Base-by-base conservation (phyloP, 2,888 invertebrate genomes). In the Stomorhina lunata region DNA sequence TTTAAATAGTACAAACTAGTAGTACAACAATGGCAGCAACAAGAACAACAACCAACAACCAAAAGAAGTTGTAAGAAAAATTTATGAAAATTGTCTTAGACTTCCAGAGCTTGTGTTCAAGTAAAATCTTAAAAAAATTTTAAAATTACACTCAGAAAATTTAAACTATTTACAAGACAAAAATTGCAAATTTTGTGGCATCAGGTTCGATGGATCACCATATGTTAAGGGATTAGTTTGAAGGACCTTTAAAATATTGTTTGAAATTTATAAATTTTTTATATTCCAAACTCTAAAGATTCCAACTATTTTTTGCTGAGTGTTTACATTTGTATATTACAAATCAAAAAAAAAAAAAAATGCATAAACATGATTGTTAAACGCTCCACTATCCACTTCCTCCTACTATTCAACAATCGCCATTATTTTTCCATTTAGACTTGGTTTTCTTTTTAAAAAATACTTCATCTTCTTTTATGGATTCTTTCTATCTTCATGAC, bases 21-120 rank as follows among this genome's bases (percentile, higher is more conserved):
- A 7, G 4, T n/a, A 2, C 10, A n/a, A n/a, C 17, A 55, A 37
- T 25, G 29, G 25, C 45, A n/a, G 45, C 2, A 6, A 15, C 12
- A 6, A 2, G 15, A 45, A 32, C 2, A 6, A 15, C 12, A 6
- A 2, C n/a, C n/a, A 7, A 45, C n/a, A 3, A 7, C n/a, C 45
- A 45, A 17, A 6, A 15, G n/a, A n/a, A n/a, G n/a, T n/a, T n/a
- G n/a, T n/a, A n/a, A 12, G 17, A 37, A 66, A 57, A 45, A 75
- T 57, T 57, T 65, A 75, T 66, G 55, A 57, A 53, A 75, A 55
- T 65, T 32, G 55, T 22, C 9, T 43, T n/a, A 1, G 43, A 6
- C 1, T 1, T n/a, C n/a, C n/a, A n/a, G n/a, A n/a, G n/a, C n/a
- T n/a, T n/a, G n/a, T n/a, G n/a, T n/a, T n/a, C n/a, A n/a, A n/a